phyloP scores from a whole-genome alignment of 2,888 invertebrate genomes.

The Crepidodera aurea region DNA sequence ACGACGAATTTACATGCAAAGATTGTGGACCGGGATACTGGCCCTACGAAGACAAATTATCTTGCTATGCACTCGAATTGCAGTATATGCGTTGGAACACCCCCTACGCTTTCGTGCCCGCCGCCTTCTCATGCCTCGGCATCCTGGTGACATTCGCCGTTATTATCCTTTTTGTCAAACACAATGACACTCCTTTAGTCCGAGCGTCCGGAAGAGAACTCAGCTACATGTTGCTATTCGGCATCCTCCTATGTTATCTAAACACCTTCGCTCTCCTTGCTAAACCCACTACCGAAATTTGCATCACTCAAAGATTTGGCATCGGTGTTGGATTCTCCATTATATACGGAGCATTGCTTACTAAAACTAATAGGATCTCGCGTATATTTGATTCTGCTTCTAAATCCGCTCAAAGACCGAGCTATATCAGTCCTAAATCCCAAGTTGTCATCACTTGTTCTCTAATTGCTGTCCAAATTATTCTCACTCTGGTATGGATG shows the following conservation, averaged over 20 bases:
- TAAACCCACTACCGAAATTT: conserved; percentile 66
- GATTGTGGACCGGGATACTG: conserved; percentile 72
- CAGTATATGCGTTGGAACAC: conserved; percentile 73
- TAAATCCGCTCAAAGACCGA: conserved; percentile 69
- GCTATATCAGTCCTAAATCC: conserved; percentile 72
- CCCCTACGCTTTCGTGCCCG: conserved; percentile 70
- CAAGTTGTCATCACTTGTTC: conserved; percentile 67
- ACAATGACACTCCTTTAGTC: conserved; percentile 73
- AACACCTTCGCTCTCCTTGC: conserved; percentile 71
- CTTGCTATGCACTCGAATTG: conserved; percentile 69
- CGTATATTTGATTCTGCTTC: conserved; percentile 72
- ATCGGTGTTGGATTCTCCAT: conserved; percentile 73
- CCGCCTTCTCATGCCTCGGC: conserved; percentile 69
- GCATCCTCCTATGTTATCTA: conserved; percentile 69
- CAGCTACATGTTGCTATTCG: conserved; percentile 69
- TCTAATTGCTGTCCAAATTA: conserved; percentile 65
- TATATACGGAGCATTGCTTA: conserved; percentile 71
- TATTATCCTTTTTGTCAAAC: conserved; percentile 68
- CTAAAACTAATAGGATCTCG: conserved; percentile 72
- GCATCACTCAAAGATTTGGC: conserved; percentile 70
- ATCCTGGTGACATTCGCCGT: conserved; percentile 69
- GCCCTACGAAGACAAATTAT: conserved; percentile 69
- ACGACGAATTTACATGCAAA: conserved; percentile 70
- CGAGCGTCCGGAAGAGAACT: conserved; percentile 70
- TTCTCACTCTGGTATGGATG: conserved; percentile 72